phyloP scores from a whole-genome alignment of 92 coral and sea anemone genomes.

The Hydrozoanthus gracilis region DNA sequence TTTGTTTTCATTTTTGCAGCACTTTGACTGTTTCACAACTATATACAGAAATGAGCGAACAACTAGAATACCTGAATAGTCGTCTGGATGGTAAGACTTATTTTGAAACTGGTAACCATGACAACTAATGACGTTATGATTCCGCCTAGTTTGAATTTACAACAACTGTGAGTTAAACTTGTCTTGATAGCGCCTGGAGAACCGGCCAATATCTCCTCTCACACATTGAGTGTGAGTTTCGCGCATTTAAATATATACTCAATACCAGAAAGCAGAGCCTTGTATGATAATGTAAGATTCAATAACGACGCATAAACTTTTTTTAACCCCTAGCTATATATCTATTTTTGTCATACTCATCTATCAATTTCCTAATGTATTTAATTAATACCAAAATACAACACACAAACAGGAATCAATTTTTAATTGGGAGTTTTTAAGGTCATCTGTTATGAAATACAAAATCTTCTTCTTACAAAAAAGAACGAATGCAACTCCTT shows the following conservation, averaged over 20 bases:
- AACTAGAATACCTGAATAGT: constrained; percentile 8
- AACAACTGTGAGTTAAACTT: not conserved
- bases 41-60: not conserved
- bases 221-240: no score
- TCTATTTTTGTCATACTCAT: no score
- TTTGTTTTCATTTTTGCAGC: not conserved
- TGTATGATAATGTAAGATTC: no score
- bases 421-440: not conserved
- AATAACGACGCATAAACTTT: no score
- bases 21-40: constrained; percentile 15
- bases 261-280: no score
- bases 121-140: not conserved
- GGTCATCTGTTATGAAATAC: not conserved
- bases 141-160: not conserved
- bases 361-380: no score
- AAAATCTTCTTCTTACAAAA: not conserved
- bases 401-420: no score
- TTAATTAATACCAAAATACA: not conserved
- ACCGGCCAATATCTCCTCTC: no score
- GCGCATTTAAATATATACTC: no score
- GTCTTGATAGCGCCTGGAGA: no score
- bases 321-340: no score
- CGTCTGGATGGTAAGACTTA: constrained; percentile 16
- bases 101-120: not conserved
- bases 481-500: not conserved